Evolutionary conservation across 2,113 vertebrate species (phyloP), one percentile per base, ranked within the genome.

Genomic region (Phrynosoma blainvillii): DNA sequence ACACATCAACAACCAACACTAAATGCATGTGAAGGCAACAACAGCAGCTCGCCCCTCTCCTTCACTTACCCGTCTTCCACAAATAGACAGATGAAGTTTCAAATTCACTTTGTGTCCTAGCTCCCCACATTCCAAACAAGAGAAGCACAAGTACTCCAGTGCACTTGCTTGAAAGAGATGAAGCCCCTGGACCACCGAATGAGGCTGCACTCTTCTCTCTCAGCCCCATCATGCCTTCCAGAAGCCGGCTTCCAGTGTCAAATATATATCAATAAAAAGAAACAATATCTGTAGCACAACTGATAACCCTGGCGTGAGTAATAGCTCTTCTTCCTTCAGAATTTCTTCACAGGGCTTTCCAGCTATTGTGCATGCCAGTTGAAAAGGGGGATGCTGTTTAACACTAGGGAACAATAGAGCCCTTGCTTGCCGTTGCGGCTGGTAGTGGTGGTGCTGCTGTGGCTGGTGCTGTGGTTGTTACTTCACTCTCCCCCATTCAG

Each of bases 41-140:
- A 5, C 0, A 4, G 3, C 75, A 71, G 0, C 5, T 1, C 2
- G 62, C 84, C 90, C 2, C 25, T 85, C 66, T 27, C 42, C 52
- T 70, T 83, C 90, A 95, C 94, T 96, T 97, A 99, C 99, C 99
- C 0, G 98, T 99, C 96, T 98, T 98, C 98, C 98, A 99, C 94
- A 98, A 95, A 97, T 99, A 99, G 76, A 98, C 96, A 0, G 96
- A 97, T 54, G 97, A 98, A 92, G 96, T 96, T 91, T 98, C 97
- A 3, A 97, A 97, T 93, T 97, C 96, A 87, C 97, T 97, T 83
- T 97, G 98, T 14, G 97, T 93, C 16, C 71, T 84, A 87, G 96
- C 93, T 85, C 92, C 94, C 96, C 95, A 87, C 95, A 93, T 94
- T 73, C 93, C 96, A 90, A 96, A 95, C 92, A 97, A 91, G 93